Evolutionary conservation across 2,113 vertebrate species (phyloP), one percentile per base, ranked within the genome.

Genomic region (Arizona elegans): DNA sequence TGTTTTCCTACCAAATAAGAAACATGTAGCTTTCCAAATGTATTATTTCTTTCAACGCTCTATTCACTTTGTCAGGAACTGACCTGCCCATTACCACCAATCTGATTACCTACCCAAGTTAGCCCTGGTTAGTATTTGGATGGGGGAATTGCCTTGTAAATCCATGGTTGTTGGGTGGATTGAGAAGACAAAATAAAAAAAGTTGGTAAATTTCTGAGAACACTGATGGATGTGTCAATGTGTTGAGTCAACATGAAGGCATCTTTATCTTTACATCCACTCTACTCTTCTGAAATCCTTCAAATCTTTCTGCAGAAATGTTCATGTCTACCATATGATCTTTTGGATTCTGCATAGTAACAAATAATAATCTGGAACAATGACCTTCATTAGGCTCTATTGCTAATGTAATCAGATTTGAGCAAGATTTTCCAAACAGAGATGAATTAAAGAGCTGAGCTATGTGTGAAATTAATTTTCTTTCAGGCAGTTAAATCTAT

Each of bases 341-440:
- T 23, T 87, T 91, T 58, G 1, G 11, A 23, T 33, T 19, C 59
- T 53, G 17, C n/a, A 24, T 53, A 33, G 24, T 70, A 52, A 38
- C 29, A 38, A 54, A 81, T 2, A 59, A 91, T 87, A 59, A 62
- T 52, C 81, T 92, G 38, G 26, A 92, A 21, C 58, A 29, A 58
- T 85, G 17, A 21, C 26, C 17, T 23, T 47, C 17, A 92, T 62
- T 19, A 8, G 24, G 17, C 56, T 52, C 43, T 62, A 58, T 87
- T 87, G 26, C 55, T 91, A 87, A 91, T 91, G 90, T 81, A 58
- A 86, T 91, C 90, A 86, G 43, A 86, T 91, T 91, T 58, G 52
- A 58, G 15, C 54, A 81, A 58, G 85, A 59, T 59, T 59, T 91
- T 15, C 75, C 86, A 62, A 92, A 52, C 85, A 62, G 43, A 62